Base-by-base conservation (phyloP, 1,140 invertebrate species). In the Lepidurus apus region DNA sequence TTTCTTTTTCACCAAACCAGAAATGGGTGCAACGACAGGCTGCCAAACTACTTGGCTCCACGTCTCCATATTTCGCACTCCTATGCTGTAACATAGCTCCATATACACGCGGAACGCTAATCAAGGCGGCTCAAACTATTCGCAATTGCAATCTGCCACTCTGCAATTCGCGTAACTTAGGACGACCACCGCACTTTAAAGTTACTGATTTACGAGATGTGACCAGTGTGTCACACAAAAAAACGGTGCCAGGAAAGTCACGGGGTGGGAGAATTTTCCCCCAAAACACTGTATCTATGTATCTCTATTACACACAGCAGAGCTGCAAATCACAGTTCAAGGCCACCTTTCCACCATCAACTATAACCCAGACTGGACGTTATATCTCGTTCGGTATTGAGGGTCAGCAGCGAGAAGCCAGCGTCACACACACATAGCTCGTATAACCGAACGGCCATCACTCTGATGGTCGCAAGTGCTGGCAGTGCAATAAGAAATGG, bases 401-500 rank as follows among this genome's bases (percentile, higher is more conserved):
- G 53, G 53, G 53, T 65, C 53, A 65, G 53, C 13, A 65, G 53
- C 53, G 21, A 34, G 53, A 65, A 65, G 53, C 53, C 53, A 65
- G 53, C 53, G 53, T 21, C 53, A 65, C 53, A 65, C 45, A 47
- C 53, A 65, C n/a, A 65, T 65, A 65, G 53, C 53, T 65, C 53
- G 21, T 13, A 65, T 8, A 65, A 65, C 17, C 17, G 53, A 65
- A 65, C 53, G 53, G 53, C 53, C 53, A 65, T 65, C 53, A 65
- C 53, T 65, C 9, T 65, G 53, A 65, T 65, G 53, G 53, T 65
- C 53, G 53, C 53, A 65, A 65, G 53, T 65, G 53, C 53, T 65
- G 53, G 53, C 53, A 65, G 53, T 65, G 53, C 53, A 65, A 65
- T 65, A 65, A 65, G 53, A 65, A 65, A 65, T 65, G 53, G 53